phyloP scores from a whole-genome alignment of 2,888 invertebrate genomes.

The Nemotelus nigrinus region DNA sequence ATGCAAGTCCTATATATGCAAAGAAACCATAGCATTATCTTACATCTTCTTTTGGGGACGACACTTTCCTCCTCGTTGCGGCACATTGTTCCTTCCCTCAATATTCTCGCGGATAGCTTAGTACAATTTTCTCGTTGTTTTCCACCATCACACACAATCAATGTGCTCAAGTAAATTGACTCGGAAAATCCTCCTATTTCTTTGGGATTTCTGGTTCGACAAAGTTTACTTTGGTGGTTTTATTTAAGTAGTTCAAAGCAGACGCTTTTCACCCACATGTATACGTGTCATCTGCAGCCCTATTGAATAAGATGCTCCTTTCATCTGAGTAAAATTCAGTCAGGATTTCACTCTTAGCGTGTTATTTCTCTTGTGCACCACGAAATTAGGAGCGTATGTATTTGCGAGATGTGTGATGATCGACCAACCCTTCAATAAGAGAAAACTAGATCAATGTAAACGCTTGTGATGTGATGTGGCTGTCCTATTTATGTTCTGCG shows the following conservation, averaged over 20 bases:
- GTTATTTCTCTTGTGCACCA: background rate
- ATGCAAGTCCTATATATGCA: constrained; percentile 21
- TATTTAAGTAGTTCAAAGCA: constrained; percentile 20
- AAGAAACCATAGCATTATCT: constrained; percentile 16
- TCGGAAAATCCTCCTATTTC: constrained; percentile 48
- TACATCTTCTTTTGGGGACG: background rate
- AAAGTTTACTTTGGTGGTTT: constrained; percentile 36
- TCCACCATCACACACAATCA: constrained; percentile 42
- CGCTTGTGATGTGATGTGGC: background rate
- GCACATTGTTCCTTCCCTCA: constrained; percentile 19
- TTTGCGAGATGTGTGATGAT: constrained; percentile 12
- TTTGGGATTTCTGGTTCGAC: constrained; percentile 46
- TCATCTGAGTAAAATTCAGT: background rate
- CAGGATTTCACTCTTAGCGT: background rate
- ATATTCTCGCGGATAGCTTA: constrained; percentile 23
- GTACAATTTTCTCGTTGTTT: constrained; percentile 36
- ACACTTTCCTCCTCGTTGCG: constrained; percentile 17
- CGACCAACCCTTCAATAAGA: constrained; percentile 31
- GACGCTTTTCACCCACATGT: background rate
- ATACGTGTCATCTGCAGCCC: background rate
- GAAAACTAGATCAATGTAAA: background rate
- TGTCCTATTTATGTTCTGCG: background rate
- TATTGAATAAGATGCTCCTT: background rate
- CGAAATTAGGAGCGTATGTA: background rate
- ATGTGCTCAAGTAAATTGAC: constrained; percentile 48